Evolutionary conservation across 2,888 invertebrate genomes (phyloP).

Genomic region (Plutella xylostella): DNA sequence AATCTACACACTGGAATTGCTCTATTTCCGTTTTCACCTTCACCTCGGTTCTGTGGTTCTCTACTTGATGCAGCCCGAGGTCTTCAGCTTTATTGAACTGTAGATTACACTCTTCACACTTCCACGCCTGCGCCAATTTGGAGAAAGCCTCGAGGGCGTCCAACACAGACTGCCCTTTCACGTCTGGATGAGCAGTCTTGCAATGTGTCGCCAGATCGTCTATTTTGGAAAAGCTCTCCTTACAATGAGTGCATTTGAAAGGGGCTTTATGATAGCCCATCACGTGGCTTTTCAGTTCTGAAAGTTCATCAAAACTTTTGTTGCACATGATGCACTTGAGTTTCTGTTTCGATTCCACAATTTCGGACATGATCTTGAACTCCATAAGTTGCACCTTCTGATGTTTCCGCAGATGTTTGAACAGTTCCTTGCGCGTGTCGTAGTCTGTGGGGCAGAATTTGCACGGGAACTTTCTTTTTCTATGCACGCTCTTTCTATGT

Average conservation of each 20-base stretch:
- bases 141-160: constrained; percentile 56
- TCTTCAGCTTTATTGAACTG: constrained; percentile 58
- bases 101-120: constrained; percentile 54
- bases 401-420: constrained; percentile 53
- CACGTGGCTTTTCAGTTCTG: constrained; percentile 50
- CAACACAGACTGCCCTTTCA: constrained; percentile 47
- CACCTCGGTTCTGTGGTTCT: constrained; percentile 45
- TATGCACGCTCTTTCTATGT: constrained; percentile 45
- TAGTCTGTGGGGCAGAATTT: constrained; percentile 64
- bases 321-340: constrained; percentile 52
- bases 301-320: constrained; percentile 38
- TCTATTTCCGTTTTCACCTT: constrained; percentile 34
- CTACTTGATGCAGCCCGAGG: constrained; percentile 49
- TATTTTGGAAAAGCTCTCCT: constrained; percentile 43
- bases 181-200: constrained; percentile 46
- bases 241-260: constrained; percentile 45
- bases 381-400: constrained; percentile 60
- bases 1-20: constrained; percentile 47
- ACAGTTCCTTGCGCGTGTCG: constrained; percentile 47
- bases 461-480: constrained; percentile 47
- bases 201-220: constrained; percentile 52
- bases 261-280: constrained; percentile 55
- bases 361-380: constrained; percentile 55
- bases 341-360: constrained; percentile 49
- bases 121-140: constrained; percentile 55